Evolutionary conservation across 2,113 vertebrate genomes (phyloP).

Genomic region (Sinocyclocheilus rhinocerous): DNA sequence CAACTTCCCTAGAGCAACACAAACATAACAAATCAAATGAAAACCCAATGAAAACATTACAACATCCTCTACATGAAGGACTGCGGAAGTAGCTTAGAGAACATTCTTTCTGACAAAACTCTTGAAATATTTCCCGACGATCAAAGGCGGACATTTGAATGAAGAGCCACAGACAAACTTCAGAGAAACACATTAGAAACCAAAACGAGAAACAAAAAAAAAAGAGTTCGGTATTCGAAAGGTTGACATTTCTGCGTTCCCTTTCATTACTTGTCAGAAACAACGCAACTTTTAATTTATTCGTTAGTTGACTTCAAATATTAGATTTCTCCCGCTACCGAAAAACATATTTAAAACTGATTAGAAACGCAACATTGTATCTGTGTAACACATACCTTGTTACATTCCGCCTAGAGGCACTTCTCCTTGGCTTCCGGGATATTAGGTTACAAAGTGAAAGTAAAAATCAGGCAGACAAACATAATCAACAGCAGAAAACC

Average conservation of each 20-base stretch:
- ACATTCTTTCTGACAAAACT: background rate
- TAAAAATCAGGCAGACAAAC: slow-evolving; percentile 15
- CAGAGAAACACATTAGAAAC: background rate
- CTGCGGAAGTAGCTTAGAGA: background rate
- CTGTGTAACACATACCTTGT: background rate
- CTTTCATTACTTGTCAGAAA: background rate
- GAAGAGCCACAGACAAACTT: background rate
- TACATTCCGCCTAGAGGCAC: background rate
- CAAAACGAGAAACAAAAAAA: background rate
- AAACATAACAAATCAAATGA: background rate
- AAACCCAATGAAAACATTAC: too few species aligned
- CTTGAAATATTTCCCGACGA: background rate
- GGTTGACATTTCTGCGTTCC: background rate
- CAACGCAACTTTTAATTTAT: background rate
- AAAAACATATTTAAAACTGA: background rate
- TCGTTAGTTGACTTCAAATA: background rate
- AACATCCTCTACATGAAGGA: too few species aligned
- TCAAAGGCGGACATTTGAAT: background rate
- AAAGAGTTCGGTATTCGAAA: background rate
- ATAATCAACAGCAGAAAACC: slow-evolving; percentile 33
- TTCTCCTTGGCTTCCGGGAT: slow-evolving; percentile 60
- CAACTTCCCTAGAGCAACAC: background rate
- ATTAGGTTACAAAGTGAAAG: slow-evolving; percentile 38
- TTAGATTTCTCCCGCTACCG: background rate
- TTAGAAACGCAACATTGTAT: background rate